Percentiles rank a stretch among this genome's conserved stretches.
These are phyloP conservation scores for Pluvialis apricaria DNA, from an alignment of 2,113 vertebrate genomes.

Conservation along the genomic window DNA sequence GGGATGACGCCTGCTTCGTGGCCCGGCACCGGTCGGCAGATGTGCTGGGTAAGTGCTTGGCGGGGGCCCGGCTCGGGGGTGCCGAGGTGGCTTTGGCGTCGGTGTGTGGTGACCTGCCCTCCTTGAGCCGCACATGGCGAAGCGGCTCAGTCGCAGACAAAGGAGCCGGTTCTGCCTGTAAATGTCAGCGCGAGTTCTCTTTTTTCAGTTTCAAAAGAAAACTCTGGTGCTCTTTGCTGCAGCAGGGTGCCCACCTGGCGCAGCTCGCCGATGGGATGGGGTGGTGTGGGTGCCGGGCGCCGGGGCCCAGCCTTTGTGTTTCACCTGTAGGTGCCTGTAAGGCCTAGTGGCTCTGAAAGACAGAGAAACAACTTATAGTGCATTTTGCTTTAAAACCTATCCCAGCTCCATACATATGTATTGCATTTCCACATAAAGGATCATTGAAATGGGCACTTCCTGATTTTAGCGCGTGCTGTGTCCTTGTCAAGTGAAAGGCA, in stretches of 20 bases:
- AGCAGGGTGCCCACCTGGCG: accelerated
- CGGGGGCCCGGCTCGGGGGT: not conserved
- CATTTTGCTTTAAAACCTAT: accelerated
- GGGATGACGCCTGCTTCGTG: slow-evolving; percentile 97
- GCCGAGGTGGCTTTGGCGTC: not conserved
- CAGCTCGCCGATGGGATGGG: not conserved
- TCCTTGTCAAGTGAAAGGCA: slow-evolving; percentile 68
- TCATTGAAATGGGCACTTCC: not conserved
- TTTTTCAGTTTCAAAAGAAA: not conserved
- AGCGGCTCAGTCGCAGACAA: not conserved
- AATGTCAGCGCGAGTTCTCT: not conserved
- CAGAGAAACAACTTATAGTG: not conserved
- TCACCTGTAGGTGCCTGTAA: not conserved
- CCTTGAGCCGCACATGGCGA: slow-evolving; percentile 10
- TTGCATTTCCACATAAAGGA: not conserved
- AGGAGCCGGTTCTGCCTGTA: not conserved
- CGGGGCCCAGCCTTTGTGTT: not conserved
- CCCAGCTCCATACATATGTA: accelerated
- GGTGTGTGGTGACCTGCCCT: not conserved
- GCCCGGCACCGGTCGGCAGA: slow-evolving; percentile 88
- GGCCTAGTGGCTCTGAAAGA: not conserved
- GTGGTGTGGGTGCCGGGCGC: not conserved
- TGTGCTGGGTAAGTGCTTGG: slow-evolving; percentile 86
- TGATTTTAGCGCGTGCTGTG: not conserved
- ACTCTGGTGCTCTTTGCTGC: not conserved